Base-by-base conservation (phyloP, 2,888 invertebrate genomes). In the Tholera decimalis region DNA sequence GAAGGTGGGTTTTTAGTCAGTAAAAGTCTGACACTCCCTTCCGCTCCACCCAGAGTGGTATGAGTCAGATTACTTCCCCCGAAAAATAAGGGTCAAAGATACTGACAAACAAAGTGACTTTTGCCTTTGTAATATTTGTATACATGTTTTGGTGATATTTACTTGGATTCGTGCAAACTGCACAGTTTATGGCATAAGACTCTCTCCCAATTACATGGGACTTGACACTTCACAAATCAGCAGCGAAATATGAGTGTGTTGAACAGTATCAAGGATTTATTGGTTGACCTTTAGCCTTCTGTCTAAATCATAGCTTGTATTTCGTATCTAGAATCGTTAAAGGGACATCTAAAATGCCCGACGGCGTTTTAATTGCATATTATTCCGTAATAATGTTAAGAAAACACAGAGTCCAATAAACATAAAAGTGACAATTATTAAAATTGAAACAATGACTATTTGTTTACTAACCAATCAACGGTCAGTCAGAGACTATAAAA, bases 371-470 rank as follows among this genome's bases (percentile, higher is more conserved):
- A 33, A 50, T 26, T n/a, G 18, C 13, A 13, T 41, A 63, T 50
- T 3, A 26, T 39, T 39, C 13, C 22, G 0, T 15, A 22, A 46
- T 43, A 43, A n/a, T n/a, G n/a, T n/a, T n/a, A 43, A 11, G 5
- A 22, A 30, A 30, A 24, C 30, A 30, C 6, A n/a, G 1, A 39
- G 33, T 28, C 2, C n/a, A 43, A 66, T 24, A 20, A 50, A 30
- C 49, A 50, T 37, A 44, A 69, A 50, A 56, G 1, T 57, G 9
- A n/a, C 47, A 39, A 47, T 57, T 0, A 47, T 26, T 58, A 22
- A 57, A 67, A 47, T 26, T 58, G 26, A 57, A 67, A 65, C 44
- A 65, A 57, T 58, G 22, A 68, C 39, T 58, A 41, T 39, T 35
- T 57, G 15, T 18, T 22, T 22, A 11, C 3, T 0, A 28, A 0